Evolutionary conservation across 2,888 invertebrate species (phyloP), one percentile per base, ranked within the genome.

Genomic region (Craniophora ligustri): DNA sequence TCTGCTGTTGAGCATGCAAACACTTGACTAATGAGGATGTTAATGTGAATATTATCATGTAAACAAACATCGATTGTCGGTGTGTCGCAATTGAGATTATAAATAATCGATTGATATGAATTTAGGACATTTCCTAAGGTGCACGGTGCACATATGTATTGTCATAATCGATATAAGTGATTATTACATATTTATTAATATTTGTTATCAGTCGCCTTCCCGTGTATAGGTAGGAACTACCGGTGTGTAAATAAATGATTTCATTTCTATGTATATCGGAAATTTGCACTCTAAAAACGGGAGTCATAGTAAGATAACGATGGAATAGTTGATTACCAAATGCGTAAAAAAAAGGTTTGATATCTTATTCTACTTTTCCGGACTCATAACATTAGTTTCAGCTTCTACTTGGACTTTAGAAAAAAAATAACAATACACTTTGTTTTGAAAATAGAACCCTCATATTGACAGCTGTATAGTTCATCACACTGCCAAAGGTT

Each of bases 1-100:
- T n/a, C n/a, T n/a, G n/a, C n/a, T n/a, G n/a, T n/a, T n/a, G n/a
- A n/a, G n/a, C n/a, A n/a, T n/a, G n/a, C n/a, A n/a, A n/a, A n/a
- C n/a, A n/a, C n/a, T n/a, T n/a, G n/a, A n/a, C n/a, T n/a, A n/a
- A n/a, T n/a, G n/a, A n/a, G n/a, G n/a, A n/a, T n/a, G n/a, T n/a
- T n/a, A n/a, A 69, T 32, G 39, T 53, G 45, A 34, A 51, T 55
- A 67, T 68, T 75, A 72, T 72, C 67, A 50, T 39, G 10, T 40
- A 45, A 19, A 41, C 54, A 72, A 75, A 69, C 59, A 75, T 66
- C 50, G 56, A 68, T 67, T 54, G 54, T 56, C 49, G 44, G 57
- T 63, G 41, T 75, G 64, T 65, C 34, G 73, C 63, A 76, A 76
- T 72, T 64, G 58, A 54, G 47, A 64, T 26, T n/a, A 5, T n/a